Base-by-base conservation (phyloP, 2,113 vertebrate species). In the Gambusia holbrooki region DNA sequence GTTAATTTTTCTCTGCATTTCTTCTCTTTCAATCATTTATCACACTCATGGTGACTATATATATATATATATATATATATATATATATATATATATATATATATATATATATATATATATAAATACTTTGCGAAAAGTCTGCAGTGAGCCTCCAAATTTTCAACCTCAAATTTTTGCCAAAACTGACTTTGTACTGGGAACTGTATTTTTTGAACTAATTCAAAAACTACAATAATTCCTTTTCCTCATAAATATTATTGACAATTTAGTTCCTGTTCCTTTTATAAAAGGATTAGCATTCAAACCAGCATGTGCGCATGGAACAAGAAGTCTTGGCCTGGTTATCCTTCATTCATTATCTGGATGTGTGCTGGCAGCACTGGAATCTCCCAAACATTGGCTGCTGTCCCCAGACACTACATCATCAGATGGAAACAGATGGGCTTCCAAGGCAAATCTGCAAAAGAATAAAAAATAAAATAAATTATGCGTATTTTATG, bases 391-490 rank as follows among this genome's bases (percentile, higher is more conserved):
- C 6, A 61, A 61, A 61, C 54, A 61, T 27, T 27, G 13, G 22
- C 69, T 33, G 51, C 51, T 71, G 30, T 71, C 33, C 30, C 30
- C 25, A 69, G 42, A 71, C 11, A 32, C 13, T 71, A 37, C n/a
- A 71, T 71, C 32, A 35, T 72, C 58, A 72, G 27, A 62, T 35
- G 30, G 35, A 70, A 70, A 32, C 28, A 28, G 48, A 60, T 61
- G 51, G 32, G 30, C 15, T 71, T 9, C 10, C 51, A 71, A 25
- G 12, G 37, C 8, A 45, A 28, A 72, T 22, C 30, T 69, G 33
- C 7, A 72, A 62, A 48, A 48, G 15, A 48, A 48, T 19, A 48
- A 48, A 62, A 5, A 72, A 72, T 17, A 27, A 42, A 37, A 67
- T 33, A 35, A 35, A 17, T 51, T 5, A 14, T 11, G 42, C n/a